phyloP scores from a whole-genome alignment of 2,113 vertebrate genomes.

The mouse (Mus musculus) region DNA sequence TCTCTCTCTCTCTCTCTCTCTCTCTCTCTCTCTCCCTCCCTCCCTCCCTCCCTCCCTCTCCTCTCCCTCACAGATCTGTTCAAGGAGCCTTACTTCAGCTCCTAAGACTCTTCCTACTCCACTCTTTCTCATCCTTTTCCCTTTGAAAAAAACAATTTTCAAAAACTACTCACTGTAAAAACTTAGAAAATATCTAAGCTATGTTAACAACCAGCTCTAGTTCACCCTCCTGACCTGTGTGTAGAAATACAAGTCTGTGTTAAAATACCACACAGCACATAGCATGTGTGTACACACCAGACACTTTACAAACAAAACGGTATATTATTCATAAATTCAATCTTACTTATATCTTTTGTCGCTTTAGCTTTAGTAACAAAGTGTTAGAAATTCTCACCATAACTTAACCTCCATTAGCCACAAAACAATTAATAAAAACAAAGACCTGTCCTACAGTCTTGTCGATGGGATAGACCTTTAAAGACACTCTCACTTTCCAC shows the following conservation, averaged over 20 bases:
- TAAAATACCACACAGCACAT: background rate
- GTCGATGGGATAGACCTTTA: background rate
- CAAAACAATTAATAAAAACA: background rate
- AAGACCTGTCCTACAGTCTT: background rate
- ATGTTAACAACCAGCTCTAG: background rate
- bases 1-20: too few species aligned
- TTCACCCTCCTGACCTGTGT: background rate
- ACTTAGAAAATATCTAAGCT: background rate
- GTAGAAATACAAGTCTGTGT: background rate
- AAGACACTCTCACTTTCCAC: background rate
- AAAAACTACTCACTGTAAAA: conserved; percentile 55
- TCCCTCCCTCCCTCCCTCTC: background rate
- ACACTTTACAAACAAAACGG: conserved; percentile 4
- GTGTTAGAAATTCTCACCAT: background rate
- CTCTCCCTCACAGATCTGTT: background rate
- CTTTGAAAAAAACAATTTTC: conserved; percentile 28
- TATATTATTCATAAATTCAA: background rate
- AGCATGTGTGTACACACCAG: background rate
- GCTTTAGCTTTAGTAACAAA: conserved; percentile 43
- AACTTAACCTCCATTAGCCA: conserved; percentile 7
- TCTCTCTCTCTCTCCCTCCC: too few species aligned
- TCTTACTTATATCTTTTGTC: background rate
- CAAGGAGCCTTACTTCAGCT: background rate
- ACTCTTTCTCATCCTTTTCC: background rate
- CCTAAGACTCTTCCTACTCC: background rate